Evolutionary conservation across 2,113 vertebrate species (phyloP).

Genomic region (Atherinomorus stipes): DNA sequence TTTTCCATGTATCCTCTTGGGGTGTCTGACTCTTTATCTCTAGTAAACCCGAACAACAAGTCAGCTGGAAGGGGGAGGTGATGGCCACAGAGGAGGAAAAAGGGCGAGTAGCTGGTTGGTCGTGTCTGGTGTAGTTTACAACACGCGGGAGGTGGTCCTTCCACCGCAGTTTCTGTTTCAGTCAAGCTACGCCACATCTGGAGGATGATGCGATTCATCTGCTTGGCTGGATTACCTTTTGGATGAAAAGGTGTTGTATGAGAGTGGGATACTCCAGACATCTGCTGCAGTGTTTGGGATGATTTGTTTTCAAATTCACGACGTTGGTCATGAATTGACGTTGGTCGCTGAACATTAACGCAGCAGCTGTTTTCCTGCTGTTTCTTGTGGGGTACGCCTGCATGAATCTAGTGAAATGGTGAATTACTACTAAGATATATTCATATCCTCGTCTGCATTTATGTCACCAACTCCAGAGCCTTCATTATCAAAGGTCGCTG

Average conservation of each 20-base stretch:
- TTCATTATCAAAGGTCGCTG: no score
- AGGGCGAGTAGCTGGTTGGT: neutral
- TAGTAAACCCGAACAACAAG: neutral
- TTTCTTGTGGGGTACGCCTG: no score
- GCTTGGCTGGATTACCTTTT: neutral
- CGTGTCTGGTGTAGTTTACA: neutral
- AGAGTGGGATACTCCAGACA: neutral
- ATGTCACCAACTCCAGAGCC: no score
- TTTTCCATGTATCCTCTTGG: neutral
- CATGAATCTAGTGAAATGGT: no score
- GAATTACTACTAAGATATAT: no score
- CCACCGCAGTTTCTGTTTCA: neutral
- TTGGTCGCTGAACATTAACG: no score
- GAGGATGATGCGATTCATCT: neutral
- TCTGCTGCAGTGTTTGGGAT: neutral
- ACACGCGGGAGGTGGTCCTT: conserved; percentile 4
- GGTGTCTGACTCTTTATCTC: neutral
- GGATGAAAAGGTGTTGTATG: neutral
- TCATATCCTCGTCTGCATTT: no score
- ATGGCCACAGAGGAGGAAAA: neutral
- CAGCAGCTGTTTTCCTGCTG: no score
- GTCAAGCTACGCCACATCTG: neutral
- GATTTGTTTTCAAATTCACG: conserved; percentile 2
- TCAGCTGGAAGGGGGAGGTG: neutral
- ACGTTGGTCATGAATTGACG: neutral